Percentiles rank a stretch among this genome's conserved stretches.
Evolutionary conservation across 2,113 vertebrate species (phyloP).

Genomic region (Scomber japonicus): DNA sequence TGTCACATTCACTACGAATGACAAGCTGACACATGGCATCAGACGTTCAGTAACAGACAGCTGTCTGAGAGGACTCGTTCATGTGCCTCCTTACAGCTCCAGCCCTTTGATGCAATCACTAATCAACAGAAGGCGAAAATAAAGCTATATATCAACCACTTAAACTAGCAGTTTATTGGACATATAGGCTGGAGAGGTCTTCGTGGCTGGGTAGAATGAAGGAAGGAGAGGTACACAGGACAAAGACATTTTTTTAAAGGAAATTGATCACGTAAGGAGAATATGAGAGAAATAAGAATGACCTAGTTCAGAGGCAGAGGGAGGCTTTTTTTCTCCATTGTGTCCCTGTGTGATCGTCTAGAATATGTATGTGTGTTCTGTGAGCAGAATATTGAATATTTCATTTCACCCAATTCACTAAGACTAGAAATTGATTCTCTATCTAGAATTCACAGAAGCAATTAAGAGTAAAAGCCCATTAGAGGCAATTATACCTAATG

Average conservation of each 20-base stretch:
- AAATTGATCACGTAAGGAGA: constrained; percentile 32
- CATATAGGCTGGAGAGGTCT: constrained; percentile 7
- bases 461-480: constrained; percentile 39
- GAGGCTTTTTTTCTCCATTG: constrained; percentile 19
- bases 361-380: constrained; percentile 41
- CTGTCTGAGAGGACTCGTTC: constrained; percentile 9
- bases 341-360: constrained; percentile 26
- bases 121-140: constrained; percentile 35
- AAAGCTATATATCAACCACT: constrained; percentile 22
- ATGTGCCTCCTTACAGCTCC: constrained; percentile 12
- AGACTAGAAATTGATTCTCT: constrained; percentile 38
- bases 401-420: constrained; percentile 45
- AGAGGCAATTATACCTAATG: constrained; percentile 22
- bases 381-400: constrained; percentile 46
- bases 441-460: constrained; percentile 42
- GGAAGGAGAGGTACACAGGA: constrained; percentile 40
- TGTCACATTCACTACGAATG: constrained; percentile 29
- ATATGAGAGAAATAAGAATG: constrained; percentile 33
- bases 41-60: constrained; percentile 30
- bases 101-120: constrained; percentile 27
- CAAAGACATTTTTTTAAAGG: constrained; percentile 16
- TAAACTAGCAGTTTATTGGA: constrained; percentile 32
- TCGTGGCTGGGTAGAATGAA: constrained; percentile 30
- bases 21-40: constrained; percentile 44
- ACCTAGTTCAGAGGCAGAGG: constrained; percentile 7